Evolutionary conservation across 2,888 invertebrate genomes (phyloP).

Genomic region (Lasius platythorax): DNA sequence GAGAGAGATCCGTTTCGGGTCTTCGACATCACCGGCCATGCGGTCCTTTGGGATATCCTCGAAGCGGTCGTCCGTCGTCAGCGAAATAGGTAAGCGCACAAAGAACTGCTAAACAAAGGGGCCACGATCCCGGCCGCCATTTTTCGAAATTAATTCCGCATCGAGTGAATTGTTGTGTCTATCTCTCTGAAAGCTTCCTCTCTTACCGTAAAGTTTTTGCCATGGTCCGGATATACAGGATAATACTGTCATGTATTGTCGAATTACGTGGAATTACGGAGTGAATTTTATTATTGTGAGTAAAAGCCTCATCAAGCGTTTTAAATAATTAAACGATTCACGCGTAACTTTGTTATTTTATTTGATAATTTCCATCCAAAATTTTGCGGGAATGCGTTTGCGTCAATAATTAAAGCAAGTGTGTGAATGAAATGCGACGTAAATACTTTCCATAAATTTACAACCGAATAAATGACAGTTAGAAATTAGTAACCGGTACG

Average conservation of each 20-base stretch:
- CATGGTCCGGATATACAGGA: not conserved
- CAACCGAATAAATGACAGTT: not conserved
- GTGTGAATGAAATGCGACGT: not conserved
- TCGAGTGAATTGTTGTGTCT: not conserved
- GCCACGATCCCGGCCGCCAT: not conserved
- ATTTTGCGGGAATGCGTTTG: not conserved
- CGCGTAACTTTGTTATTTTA: not conserved
- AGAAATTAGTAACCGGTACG: constrained; percentile 9
- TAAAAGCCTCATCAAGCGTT: not conserved
- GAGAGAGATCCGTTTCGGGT: not conserved
- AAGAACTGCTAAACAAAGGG: not conserved
- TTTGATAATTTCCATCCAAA: not conserved
- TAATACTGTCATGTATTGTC: not conserved
- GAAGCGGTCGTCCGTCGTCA: constrained; percentile 15
- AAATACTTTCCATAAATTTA: not conserved
- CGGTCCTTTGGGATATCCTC: not conserved
- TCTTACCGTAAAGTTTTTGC: not conserved
- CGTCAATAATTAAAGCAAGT: not conserved
- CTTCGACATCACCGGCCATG: constrained; percentile 48
- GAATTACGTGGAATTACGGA: not conserved
- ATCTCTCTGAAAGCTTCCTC: not conserved
- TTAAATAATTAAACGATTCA: not conserved
- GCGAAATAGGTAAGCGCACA: constrained; percentile 57
- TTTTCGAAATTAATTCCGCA: constrained; percentile 13
- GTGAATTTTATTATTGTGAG: not conserved